Conservation (phyloP, 2,797 vertebrate species). For the Acropternis orthonyx region DNA sequence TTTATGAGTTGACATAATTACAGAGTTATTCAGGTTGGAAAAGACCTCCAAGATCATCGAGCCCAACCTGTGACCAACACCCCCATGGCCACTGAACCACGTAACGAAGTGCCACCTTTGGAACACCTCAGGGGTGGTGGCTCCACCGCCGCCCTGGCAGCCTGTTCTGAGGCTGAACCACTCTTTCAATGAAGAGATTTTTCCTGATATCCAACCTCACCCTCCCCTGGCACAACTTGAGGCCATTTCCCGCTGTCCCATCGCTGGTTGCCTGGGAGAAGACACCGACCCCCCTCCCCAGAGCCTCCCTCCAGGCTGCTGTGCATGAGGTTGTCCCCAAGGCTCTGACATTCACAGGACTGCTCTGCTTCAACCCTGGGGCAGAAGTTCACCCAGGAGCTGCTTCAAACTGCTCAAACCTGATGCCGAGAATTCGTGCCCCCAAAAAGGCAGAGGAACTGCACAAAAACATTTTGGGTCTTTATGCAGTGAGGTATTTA, state of each 20-base stretch:
- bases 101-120: not conserved
- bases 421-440: too few species aligned
- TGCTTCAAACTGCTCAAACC: not conserved
- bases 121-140: not conserved
- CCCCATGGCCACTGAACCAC: not conserved
- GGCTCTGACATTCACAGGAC: not conserved
- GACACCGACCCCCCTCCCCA: not conserved
- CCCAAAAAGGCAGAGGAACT: too few species aligned
- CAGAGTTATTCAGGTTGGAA: not conserved
- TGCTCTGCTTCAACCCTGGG: not conserved
- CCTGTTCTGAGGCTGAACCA: not conserved
- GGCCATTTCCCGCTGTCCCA: not conserved
- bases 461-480: too few species aligned
- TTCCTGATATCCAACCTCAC: not conserved
- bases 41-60: not conserved
- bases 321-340: not conserved
- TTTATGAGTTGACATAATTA: not conserved
- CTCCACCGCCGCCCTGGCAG: not conserved
- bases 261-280: not conserved
- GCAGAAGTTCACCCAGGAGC: rapidly evolving
- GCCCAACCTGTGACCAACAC: not conserved
- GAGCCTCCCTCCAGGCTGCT: not conserved
- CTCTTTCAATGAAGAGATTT: not conserved
- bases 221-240: not conserved
- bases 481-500: too few species aligned